Evolutionary conservation across 2,113 vertebrate species (phyloP), one percentile per base, ranked within the genome.

Genomic region (Colossoma macropomum): DNA sequence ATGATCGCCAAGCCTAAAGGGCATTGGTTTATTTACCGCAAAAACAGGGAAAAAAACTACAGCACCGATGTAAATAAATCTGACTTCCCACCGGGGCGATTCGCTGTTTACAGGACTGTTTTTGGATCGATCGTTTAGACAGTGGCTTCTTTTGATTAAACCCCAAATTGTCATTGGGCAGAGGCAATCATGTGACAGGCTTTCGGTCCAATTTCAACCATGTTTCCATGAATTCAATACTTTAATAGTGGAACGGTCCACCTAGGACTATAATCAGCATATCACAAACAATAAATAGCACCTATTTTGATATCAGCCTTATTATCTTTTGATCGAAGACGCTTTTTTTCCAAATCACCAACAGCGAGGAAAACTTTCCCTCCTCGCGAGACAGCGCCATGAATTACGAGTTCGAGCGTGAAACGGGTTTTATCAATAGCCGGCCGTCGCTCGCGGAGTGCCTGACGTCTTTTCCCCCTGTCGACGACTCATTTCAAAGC

Each of bases 341-440:
- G 96, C 97, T 90, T 97, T 95, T 97, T 94, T 97, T 94, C 92
- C 6, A 63, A 34, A 79, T 30, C 34, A 45, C 16, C 25, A 48
- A 15, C 1, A 62, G 45, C 38, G 12, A 71, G 10, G 38, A 7
- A 68, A 19, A 59, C 30, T n/a, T 45, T 30, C 1, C 21, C 15
- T 45, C 23, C 11, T 28, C 32, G 41, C 32, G 59, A 68, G 21
- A 50, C 10, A 79, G 41, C 94, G 96, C 96, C 95, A 98, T 99
- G 97, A 98, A 98, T 97, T 98, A 97, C 96, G 96, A 96, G 96
- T 98, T 97, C 94, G 95, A 96, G 96, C 94, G 96, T 95, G 97
- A 99, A 94, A 98, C 96, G 92, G 97, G 97, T 95, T 99, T 98
- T 92, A 98, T 98, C 96, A 99, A 97, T 96, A 98, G 97, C 94